Percentiles rank a stretch among this genome's conserved stretches.
Evolutionary conservation across 1,140 invertebrate genomes (phyloP).

Genomic region (Drosophila neocordata): DNA sequence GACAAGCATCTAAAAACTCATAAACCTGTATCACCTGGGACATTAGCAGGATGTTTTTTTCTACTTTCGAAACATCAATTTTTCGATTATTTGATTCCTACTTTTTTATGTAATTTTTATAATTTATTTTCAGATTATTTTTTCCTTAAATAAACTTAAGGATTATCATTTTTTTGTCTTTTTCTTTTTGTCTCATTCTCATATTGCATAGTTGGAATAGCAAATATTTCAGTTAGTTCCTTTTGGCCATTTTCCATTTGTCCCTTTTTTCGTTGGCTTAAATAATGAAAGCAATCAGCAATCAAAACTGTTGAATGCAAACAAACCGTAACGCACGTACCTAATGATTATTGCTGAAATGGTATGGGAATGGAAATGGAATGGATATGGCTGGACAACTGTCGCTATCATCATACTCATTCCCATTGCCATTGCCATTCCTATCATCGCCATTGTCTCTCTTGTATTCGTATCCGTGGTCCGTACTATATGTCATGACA

Average conservation of each 20-base stretch:
- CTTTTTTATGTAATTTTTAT: too few relatives aligned
- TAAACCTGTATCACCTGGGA: constrained; percentile 26
- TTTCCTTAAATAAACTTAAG: too few relatives aligned
- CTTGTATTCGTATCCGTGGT: constrained; percentile 19
- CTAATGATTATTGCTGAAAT: constrained; percentile 65
- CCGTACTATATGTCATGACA: constrained; percentile 62
- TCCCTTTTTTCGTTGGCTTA: background rate
- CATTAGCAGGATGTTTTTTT: background rate
- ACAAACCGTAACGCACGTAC: constrained; percentile 64
- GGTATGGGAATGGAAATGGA: constrained; percentile 44
- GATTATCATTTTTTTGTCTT: background rate
- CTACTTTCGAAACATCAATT: background rate
- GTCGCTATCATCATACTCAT: constrained; percentile 34
- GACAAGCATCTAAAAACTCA: background rate
- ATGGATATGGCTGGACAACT: constrained; percentile 43
- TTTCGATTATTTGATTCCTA: too few relatives aligned
- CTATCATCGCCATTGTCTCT: constrained; percentile 17
- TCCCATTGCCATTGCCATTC: constrained; percentile 15
- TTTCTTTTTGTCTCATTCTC: background rate
- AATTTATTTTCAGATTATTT: background rate
- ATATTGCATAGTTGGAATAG: constrained; percentile 2
- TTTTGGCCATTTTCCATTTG: background rate
- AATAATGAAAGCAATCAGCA: constrained; percentile 53
- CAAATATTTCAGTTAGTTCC: constrained; percentile 3
- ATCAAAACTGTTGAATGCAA: constrained; percentile 72